Percentiles rank a stretch among this genome's conserved stretches.
Conservation (phyloP, 2,113 vertebrate genomes). For the Crotophaga sulcirostris region DNA sequence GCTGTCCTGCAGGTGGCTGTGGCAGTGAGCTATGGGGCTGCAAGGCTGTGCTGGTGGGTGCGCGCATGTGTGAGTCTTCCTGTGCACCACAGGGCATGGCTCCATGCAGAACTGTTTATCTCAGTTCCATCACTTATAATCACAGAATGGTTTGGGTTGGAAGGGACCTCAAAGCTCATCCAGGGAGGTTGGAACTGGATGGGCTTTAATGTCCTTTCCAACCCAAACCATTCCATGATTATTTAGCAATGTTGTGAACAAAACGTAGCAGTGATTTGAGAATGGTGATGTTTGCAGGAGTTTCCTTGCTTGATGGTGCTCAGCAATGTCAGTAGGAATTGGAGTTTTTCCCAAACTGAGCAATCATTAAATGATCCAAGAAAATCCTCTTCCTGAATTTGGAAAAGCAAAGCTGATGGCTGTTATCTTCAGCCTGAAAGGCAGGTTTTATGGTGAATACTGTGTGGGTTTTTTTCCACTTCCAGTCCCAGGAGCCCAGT, state of each 20-base stretch:
- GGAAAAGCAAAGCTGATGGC: neutral
- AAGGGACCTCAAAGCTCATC: too few species aligned
- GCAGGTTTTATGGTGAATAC: neutral
- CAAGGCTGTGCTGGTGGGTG: neutral
- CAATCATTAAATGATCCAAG: fast-evolving
- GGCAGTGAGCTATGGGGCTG: neutral
- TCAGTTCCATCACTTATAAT: neutral
- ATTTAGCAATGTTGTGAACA: neutral
- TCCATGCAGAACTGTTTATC: neutral
- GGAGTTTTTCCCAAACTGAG: neutral
- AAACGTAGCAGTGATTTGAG: neutral
- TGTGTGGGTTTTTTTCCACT: neutral
- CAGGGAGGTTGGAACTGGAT: too few species aligned
- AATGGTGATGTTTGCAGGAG: fast-evolving
- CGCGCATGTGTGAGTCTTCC: fast-evolving
- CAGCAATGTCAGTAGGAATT: neutral
- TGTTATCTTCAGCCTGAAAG: neutral
- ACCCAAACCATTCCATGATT: too few species aligned
- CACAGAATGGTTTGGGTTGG: too few species aligned
- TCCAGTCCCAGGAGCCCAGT: neutral
- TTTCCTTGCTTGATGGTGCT: neutral
- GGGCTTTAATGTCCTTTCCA: too few species aligned
- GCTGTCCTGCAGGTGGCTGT: neutral
- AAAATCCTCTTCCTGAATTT: neutral
- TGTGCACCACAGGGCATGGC: fast-evolving